phyloP scores from a whole-genome alignment of 1,140 invertebrate genomes.

The Limonius californicus region DNA sequence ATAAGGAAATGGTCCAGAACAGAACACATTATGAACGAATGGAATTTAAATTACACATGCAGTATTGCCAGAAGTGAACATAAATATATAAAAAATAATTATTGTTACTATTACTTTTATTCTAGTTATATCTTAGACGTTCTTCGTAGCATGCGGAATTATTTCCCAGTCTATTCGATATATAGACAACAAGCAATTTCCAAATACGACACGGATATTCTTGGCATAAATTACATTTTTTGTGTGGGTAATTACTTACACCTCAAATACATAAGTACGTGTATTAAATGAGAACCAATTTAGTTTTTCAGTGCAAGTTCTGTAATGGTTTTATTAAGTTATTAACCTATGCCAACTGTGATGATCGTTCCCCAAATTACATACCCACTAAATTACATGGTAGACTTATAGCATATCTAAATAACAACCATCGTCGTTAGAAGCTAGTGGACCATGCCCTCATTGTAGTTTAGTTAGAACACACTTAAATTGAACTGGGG shows the following conservation, averaged over 20 bases:
- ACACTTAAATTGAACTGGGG: slow-evolving; percentile 25
- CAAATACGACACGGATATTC: neutral
- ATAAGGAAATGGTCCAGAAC: no score
- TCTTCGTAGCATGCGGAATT: no score
- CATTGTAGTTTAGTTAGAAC: slow-evolving; percentile 26
- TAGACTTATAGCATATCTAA: slow-evolving; percentile 26
- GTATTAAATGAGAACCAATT: slow-evolving; percentile 2
- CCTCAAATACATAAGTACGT: neutral
- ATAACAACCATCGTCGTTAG: slow-evolving; percentile 6
- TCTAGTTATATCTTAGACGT: no score
- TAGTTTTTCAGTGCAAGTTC: slow-evolving; percentile 21
- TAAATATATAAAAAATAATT: no score
- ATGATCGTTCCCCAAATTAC: slow-evolving; percentile 27
- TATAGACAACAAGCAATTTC: neutral
- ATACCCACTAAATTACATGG: slow-evolving; percentile 23
- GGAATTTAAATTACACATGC: no score
- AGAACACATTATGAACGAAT: no score
- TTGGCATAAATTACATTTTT: no score
- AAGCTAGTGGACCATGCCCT: slow-evolving; percentile 21
- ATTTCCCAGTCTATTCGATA: no score
- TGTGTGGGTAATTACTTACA: neutral
- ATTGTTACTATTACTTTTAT: no score
- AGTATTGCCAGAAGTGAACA: no score
- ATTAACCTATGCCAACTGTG: slow-evolving; percentile 29
- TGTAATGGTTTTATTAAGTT: slow-evolving; percentile 29